phyloP scores from a whole-genome alignment of 1,140 invertebrate genomes.

The Aphaenogaster floridana region DNA sequence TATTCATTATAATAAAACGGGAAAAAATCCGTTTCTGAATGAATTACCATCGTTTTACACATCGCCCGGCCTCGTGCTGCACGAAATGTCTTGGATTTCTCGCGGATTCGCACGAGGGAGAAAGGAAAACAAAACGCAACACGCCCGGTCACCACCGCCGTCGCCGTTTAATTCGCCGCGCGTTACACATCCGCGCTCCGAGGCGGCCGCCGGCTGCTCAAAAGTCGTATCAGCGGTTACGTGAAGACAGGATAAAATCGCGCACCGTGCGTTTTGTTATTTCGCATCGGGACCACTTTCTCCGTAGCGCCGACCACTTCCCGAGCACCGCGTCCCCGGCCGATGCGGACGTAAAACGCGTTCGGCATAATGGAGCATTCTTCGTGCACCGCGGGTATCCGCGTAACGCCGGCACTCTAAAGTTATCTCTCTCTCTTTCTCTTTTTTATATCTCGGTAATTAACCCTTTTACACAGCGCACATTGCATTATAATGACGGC shows the following conservation, averaged over 20 bases:
- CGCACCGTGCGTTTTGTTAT: conserved; percentile 55
- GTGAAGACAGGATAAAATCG: conserved; percentile 65
- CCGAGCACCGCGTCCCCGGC: background rate
- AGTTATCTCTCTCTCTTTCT: background rate
- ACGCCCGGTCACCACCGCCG: background rate
- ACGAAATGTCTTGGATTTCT: conserved; percentile 6
- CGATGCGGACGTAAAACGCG: conserved; percentile 6
- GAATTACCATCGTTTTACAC: background rate
- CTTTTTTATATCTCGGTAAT: conserved; percentile 17
- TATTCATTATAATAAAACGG: too few relatives aligned
- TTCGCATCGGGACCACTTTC: conserved; percentile 65
- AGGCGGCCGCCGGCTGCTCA: background rate
- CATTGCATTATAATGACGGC: background rate
- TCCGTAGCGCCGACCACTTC: conserved; percentile 27
- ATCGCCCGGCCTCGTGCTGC: background rate
- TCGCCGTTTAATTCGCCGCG: conserved; percentile 26
- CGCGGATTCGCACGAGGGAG: conserved; percentile 23
- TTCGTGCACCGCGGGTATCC: conserved; percentile 5
- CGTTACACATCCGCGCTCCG: conserved; percentile 35
- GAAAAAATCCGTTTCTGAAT: background rate
- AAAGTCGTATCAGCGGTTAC: conserved; percentile 55
- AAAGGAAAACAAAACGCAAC: conserved; percentile 42
- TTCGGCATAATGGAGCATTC: conserved; percentile 49
- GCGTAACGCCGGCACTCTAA: background rate
- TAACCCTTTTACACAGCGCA: conserved; percentile 12